Evolutionary conservation across 2,888 invertebrate genomes (phyloP).

Genomic region (Sphecodes monilicornis): DNA sequence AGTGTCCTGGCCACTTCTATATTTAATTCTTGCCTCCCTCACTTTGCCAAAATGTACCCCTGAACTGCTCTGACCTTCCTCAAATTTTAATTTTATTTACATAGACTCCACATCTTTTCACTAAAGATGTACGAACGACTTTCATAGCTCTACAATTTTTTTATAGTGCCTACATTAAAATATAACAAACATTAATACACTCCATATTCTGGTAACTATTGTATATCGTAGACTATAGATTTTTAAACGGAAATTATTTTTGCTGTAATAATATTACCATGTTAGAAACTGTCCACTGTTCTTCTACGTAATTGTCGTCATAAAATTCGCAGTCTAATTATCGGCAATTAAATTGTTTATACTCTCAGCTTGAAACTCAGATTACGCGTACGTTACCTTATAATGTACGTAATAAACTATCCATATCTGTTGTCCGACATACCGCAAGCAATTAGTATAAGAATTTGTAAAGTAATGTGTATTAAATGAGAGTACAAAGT

Average conservation of each 20-base stretch:
- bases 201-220: background rate
- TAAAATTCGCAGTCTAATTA: background rate
- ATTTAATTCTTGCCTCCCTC: background rate
- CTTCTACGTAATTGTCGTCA: background rate
- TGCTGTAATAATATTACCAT: background rate
- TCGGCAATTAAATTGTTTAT: background rate
- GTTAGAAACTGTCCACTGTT: background rate
- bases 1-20: background rate
- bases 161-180: no score
- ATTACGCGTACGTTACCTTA: background rate
- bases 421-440: background rate
- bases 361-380: background rate
- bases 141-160: no score
- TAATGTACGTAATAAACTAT: background rate
- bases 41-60: no score
- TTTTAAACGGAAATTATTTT: background rate
- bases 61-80: background rate
- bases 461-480: background rate
- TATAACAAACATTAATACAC: no score
- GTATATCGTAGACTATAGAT: background rate
- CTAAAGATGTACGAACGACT: background rate
- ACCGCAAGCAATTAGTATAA: background rate
- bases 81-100: background rate
- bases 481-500: background rate
- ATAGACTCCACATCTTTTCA: background rate